Evolutionary conservation across 2,797 vertebrate genomes (phyloP).

Genomic region (Spheniscus humboldti): DNA sequence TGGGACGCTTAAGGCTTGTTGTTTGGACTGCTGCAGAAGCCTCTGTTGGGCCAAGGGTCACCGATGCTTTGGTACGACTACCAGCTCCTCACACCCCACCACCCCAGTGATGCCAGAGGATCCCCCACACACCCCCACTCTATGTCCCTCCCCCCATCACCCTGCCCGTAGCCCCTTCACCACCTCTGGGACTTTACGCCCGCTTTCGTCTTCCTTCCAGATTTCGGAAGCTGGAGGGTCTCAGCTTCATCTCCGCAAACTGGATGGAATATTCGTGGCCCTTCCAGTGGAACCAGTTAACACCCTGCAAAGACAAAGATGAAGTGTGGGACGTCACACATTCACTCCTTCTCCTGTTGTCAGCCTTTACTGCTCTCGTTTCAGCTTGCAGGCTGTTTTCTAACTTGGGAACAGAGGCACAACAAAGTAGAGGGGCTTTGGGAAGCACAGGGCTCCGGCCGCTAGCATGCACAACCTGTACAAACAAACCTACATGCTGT

Average conservation of each 20-base stretch:
- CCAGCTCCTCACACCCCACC: slow-evolving; percentile 17
- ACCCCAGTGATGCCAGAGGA: slow-evolving; percentile 15
- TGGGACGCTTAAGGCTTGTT: slow-evolving; percentile 20
- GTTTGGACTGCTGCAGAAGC: slow-evolving; percentile 7
- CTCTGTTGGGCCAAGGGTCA: background rate
- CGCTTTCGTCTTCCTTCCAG: slow-evolving; percentile 92
- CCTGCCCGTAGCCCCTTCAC: background rate
- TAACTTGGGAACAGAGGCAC: background rate
- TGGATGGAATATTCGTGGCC: slow-evolving; percentile 93
- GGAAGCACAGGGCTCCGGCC: background rate
- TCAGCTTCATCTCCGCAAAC: slow-evolving; percentile 96
- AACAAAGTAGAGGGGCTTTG: background rate
- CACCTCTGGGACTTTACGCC: slow-evolving; percentile 71
- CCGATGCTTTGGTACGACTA: slow-evolving; percentile 57
- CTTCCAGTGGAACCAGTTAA: slow-evolving; percentile 99
- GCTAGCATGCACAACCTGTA: no score
- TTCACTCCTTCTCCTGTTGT: background rate
- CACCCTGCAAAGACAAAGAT: slow-evolving; percentile 75
- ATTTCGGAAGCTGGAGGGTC: slow-evolving; percentile 92
- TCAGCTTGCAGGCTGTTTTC: background rate
- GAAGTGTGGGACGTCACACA: background rate
- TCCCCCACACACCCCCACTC: background rate
- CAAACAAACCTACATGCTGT: accelerated
- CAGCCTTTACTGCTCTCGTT: background rate
- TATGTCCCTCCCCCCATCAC: background rate